A percentile compares a stretch with the other conserved stretches of the same genome.
Evolutionary conservation across 2,888 invertebrate genomes (phyloP).

Genomic region (Eristalis arbustorum): DNA sequence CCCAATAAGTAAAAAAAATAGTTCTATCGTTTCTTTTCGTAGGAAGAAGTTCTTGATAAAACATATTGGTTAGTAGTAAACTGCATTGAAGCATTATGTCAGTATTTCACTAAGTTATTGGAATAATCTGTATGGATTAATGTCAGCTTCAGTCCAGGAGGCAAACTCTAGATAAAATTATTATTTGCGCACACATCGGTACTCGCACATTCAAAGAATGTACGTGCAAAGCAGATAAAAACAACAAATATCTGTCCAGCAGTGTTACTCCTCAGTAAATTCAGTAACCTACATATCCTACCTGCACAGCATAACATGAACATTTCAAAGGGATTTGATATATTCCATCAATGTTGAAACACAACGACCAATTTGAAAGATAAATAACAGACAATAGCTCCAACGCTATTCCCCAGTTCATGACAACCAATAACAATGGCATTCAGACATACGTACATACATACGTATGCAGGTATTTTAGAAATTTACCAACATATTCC

Average conservation of each 20-base stretch:
- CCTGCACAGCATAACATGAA: slow-evolving; percentile 19
- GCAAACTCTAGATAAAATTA: too few species aligned
- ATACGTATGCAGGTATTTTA: neutral
- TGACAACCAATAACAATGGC: neutral
- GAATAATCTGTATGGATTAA: too few species aligned
- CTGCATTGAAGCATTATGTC: too few species aligned
- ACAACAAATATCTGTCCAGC: slow-evolving; percentile 17
- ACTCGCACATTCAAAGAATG: neutral
- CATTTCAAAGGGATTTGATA: slow-evolving; percentile 41
- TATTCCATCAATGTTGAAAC: slow-evolving; percentile 39
- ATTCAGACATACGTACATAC: neutral
- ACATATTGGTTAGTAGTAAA: too few species aligned
- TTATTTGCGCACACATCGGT: too few species aligned
- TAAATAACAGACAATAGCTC: slow-evolving; percentile 25
- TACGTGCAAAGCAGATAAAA: slow-evolving; percentile 22
- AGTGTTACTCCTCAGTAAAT: neutral
- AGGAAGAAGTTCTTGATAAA: too few species aligned
- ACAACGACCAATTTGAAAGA: slow-evolving; percentile 41
- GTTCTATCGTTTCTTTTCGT: too few species aligned
- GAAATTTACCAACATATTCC: neutral
- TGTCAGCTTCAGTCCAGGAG: too few species aligned
- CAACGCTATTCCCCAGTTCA: neutral
- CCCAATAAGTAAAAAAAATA: too few species aligned
- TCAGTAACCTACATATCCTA: slow-evolving; percentile 5
- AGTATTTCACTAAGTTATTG: too few species aligned